Percentiles rank a stretch among this genome's conserved stretches.
Conservation (phyloP, 2,113 vertebrate genomes). For the Mormyrus iriodes region DNA sequence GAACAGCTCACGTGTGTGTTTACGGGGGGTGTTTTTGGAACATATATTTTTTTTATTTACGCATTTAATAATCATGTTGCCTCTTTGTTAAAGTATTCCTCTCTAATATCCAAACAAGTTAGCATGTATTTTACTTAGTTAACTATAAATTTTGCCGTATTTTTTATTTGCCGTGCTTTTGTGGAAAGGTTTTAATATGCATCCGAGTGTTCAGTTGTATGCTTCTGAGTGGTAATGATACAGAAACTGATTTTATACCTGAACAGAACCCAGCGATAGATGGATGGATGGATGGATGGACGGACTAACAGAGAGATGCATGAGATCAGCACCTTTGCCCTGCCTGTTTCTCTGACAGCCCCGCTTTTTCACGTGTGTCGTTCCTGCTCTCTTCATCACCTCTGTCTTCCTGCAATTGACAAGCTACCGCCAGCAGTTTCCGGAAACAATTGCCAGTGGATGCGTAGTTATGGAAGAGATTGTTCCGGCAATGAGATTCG, state of each 20-base stretch:
- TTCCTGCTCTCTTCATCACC: constrained; percentile 41
- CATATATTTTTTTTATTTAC: not conserved
- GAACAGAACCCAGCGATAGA: constrained; percentile 37
- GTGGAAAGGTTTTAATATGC: not conserved
- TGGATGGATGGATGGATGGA: not conserved
- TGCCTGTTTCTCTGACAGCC: constrained; percentile 28
- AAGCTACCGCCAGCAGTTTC: constrained; percentile 54
- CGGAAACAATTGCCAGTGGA: constrained; percentile 42
- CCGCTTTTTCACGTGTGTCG: constrained; percentile 15
- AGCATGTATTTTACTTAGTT: not conserved
- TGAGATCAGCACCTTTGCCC: not conserved
- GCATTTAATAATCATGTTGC: not conserved
- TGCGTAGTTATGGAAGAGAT: constrained; percentile 47
- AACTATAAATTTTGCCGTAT: not conserved
- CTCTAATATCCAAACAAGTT: not conserved
- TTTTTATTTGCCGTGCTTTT: too few species aligned
- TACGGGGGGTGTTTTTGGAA: constrained; percentile 10
- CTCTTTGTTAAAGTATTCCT: not conserved
- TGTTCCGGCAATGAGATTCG: constrained; percentile 53
- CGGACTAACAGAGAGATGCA: not conserved
- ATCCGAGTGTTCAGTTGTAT: not conserved
- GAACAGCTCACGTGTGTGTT: constrained; percentile 50
- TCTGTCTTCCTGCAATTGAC: constrained; percentile 47
- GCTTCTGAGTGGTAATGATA: constrained; percentile 15
- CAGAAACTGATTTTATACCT: constrained; percentile 27